These are phyloP conservation scores for Drosophila ercepeae DNA, from an alignment of 1,140 invertebrate genomes.

Conservation along the genomic window DNA sequence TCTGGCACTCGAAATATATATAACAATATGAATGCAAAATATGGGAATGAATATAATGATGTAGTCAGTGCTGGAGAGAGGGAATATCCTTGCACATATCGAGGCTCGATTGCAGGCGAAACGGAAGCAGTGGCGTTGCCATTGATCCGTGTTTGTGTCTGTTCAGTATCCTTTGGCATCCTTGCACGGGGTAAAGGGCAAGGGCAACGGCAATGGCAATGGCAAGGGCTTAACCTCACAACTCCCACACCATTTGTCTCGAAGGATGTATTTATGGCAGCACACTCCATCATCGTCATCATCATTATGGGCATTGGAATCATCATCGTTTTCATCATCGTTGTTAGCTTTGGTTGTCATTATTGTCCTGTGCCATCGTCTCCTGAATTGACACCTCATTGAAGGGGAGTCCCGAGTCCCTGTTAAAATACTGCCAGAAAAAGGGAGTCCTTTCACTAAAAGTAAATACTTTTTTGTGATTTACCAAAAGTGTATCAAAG, in stretches of 20 bases:
- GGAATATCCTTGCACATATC: constrained; percentile 22
- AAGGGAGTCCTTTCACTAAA: too few species aligned
- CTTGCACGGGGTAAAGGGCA: constrained; percentile 1
- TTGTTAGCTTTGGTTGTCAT: constrained; percentile 54
- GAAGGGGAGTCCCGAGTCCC: constrained; percentile 9
- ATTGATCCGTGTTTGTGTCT: not conserved
- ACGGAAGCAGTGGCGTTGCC: constrained; percentile 10
- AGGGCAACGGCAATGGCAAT: constrained; percentile 2
- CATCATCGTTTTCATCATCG: constrained; percentile 37
- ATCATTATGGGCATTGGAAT: not conserved
- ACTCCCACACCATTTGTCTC: constrained; percentile 49
- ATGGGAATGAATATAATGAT: constrained; percentile 48
- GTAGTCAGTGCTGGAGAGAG: constrained; percentile 9
- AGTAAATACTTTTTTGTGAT: not conserved
- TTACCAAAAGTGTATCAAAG: too few species aligned
- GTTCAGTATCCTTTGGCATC: not conserved
- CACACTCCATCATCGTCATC: constrained; percentile 59
- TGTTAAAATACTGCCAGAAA: too few species aligned
- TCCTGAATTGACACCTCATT: constrained; percentile 53
- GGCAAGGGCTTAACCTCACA: not conserved
- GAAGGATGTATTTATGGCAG: constrained; percentile 62
- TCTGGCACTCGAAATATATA: constrained; percentile 7
- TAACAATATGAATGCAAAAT: constrained; percentile 40
- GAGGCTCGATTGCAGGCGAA: constrained; percentile 37
- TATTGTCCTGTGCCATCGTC: constrained; percentile 34